Conservation (phyloP, 2,797 vertebrate species). For the Micrastur ruficollis region DNA sequence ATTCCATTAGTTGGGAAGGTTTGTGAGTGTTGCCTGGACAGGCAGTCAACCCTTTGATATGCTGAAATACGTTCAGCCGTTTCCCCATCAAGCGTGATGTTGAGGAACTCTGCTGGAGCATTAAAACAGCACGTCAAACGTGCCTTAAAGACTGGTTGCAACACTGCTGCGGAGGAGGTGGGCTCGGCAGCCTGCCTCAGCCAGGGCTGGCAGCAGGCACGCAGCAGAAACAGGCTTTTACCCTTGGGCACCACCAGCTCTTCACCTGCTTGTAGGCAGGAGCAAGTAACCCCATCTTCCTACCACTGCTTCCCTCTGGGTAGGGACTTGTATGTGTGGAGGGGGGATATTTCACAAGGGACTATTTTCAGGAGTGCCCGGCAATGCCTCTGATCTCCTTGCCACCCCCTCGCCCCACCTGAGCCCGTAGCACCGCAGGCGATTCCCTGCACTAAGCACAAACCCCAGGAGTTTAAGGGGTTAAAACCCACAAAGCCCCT, state of each 20-base stretch:
- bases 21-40: background rate
- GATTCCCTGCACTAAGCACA: background rate
- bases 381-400: background rate
- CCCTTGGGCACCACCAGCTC: background rate
- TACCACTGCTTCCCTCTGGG: background rate
- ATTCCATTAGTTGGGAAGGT: background rate
- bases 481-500: background rate
- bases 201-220: background rate
- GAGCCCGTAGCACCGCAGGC: background rate
- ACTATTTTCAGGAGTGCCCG: background rate
- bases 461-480: background rate
- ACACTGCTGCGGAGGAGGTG: background rate
- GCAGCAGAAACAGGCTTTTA: background rate
- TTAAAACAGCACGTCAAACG: fast-evolving
- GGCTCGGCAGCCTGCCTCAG: background rate
- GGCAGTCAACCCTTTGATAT: background rate
- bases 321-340: background rate
- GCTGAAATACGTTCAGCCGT: background rate
- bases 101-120: background rate
- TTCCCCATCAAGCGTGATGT: background rate
- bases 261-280: background rate
- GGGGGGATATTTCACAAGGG: background rate
- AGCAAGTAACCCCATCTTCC: background rate
- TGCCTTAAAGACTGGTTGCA: background rate
- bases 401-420: fast-evolving